Base-by-base conservation (phyloP, 2,113 vertebrate genomes). In the Petrocephalus zakoni region DNA sequence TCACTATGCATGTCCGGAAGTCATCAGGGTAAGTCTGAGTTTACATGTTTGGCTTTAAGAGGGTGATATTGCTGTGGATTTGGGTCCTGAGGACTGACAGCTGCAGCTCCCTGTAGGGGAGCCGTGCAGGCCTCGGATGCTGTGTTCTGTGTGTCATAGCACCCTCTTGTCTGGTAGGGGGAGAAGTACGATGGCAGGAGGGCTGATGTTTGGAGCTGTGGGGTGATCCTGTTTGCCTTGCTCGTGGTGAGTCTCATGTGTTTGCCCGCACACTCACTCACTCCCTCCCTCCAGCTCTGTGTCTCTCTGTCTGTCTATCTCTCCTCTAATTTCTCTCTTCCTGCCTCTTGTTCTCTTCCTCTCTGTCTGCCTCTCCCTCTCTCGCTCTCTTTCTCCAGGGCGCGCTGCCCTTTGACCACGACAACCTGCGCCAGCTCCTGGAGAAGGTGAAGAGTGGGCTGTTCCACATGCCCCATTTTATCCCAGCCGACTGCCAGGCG, bases 401-500 rank as follows among this genome's bases (percentile, higher is more conserved):
- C 75, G 97, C 97, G 0, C 94, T 98, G 92, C 97, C 97, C 55
- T 98, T 98, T 10, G 97, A 98, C 22, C 97, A 98, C 0, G 97
- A 98, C 93, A 98, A 98, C 95, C 95, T 98, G 87, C 95, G 97
- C 37, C 97, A 98, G 94, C 95, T 98, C 88, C 95, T 98, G 89
- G 97, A 98, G 94, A 98, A 98, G 92, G 97, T 98, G 93, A 98
- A 98, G 92, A 96, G 97, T 0, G 97, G 97, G 0, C 96, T 97
- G 42, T 97, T 98, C 93, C 97, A 98, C 93, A 98, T 98, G 97
- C 97, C 97, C 0, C 97, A 97, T 93, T 98, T 98, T 92, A 97
- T 98, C 89, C 97, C 97, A 8, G 97, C 97, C 0, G 97, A 98
- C 92, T 98, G 97, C 92, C 97, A 97, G 91, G 95, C 95, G 87